Conservation (phyloP, 2,797 vertebrate genomes). For the Telmatherina bonti region DNA sequence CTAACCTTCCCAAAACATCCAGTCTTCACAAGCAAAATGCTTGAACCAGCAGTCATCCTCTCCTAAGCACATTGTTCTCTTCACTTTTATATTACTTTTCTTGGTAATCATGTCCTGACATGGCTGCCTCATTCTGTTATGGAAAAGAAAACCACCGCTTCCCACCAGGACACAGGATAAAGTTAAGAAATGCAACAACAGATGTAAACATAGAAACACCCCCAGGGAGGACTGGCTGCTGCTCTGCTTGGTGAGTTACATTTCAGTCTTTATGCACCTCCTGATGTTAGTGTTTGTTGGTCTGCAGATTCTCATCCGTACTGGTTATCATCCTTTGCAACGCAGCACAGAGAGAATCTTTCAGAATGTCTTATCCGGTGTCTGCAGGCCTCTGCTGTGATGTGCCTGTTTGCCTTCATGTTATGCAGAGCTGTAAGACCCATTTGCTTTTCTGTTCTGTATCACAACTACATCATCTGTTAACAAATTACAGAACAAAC, state of each 20-base stretch:
- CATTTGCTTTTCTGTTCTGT: neutral
- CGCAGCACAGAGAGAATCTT: constrained; percentile 20
- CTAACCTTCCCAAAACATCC: neutral
- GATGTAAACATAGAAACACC: constrained; percentile 31
- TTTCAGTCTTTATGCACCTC: constrained; percentile 24
- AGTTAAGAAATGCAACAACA: constrained; percentile 22
- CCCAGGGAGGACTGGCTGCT: constrained; percentile 7
- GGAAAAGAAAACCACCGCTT: neutral
- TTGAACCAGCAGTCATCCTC: neutral
- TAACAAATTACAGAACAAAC: constrained; percentile 7
- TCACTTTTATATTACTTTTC: neutral
- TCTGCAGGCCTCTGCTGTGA: constrained; percentile 22
- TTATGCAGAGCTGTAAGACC: constrained; percentile 3
- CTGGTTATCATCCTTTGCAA: constrained; percentile 12
- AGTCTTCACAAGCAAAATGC: neutral
- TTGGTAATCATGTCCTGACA: constrained; percentile 13
- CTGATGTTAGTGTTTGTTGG: constrained; percentile 28
- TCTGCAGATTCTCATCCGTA: constrained; percentile 29
- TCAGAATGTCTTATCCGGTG: constrained; percentile 6
- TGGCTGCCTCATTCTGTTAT: constrained; percentile 14
- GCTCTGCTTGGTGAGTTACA: constrained; percentile 7
- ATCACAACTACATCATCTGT: neutral
- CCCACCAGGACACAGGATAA: constrained; percentile 1
- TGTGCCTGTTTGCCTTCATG: constrained; percentile 18
- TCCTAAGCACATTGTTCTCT: neutral